Evolutionary conservation across 2,113 vertebrate species (phyloP).

Genomic region (Saguinus midas): DNA sequence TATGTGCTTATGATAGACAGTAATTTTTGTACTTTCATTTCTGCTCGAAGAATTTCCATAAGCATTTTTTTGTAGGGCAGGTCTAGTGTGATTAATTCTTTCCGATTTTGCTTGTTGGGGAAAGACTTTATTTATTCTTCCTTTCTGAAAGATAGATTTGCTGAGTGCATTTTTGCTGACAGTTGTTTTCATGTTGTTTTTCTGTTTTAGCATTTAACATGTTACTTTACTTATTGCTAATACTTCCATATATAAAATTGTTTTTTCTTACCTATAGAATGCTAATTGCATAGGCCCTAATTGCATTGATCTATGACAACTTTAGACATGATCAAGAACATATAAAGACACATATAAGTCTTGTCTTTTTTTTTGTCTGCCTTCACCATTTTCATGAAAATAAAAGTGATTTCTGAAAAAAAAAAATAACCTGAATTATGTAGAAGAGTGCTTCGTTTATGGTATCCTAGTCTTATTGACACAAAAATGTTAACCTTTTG

Average conservation of each 20-base stretch:
- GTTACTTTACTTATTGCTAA: too few relatives aligned
- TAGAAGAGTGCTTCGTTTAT: background rate
- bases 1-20: background rate
- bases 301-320: background rate
- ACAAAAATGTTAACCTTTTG: background rate
- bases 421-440: background rate
- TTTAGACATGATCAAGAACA: background rate
- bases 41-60: background rate
- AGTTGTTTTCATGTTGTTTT: background rate
- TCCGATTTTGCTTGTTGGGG: background rate
- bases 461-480: background rate
- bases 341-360: background rate
- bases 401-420: background rate
- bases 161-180: background rate
- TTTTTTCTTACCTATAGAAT: background rate
- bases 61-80: background rate
- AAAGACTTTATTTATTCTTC: background rate
- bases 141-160: background rate
- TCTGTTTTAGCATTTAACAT: background rate
- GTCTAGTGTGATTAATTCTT: background rate
- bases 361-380: background rate
- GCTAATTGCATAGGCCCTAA: background rate
- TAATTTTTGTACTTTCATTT: background rate
- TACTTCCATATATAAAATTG: background rate
- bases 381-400: background rate